Percentiles rank a stretch among this genome's conserved stretches.
phyloP scores from a whole-genome alignment of 64 coral and sea anemone genomes.

The Stichodactyla helianthus region DNA sequence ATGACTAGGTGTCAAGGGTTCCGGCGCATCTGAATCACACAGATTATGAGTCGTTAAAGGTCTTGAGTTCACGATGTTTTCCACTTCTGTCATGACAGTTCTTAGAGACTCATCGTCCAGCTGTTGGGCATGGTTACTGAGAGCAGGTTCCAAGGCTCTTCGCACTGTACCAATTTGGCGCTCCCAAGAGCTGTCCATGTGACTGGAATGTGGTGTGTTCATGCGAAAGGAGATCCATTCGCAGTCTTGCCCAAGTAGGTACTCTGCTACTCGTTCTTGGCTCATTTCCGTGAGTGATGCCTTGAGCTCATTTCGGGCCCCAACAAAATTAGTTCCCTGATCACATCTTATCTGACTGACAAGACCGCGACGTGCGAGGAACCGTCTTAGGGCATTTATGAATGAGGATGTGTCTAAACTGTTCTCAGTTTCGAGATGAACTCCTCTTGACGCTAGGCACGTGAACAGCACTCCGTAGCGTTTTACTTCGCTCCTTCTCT shows the following conservation, averaged over 20 bases:
- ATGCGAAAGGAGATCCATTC: slow-evolving; percentile 41
- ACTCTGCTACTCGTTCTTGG: not conserved
- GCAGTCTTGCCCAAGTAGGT: slow-evolving; percentile 24
- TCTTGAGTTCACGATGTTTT: slow-evolving; percentile 37
- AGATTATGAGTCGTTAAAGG: slow-evolving; percentile 23
- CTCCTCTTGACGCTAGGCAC: slow-evolving; percentile 32
- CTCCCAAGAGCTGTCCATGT: slow-evolving; percentile 21
- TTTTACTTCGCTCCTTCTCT: slow-evolving; percentile 34
- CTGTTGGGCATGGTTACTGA: slow-evolving; percentile 4
- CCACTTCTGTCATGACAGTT: slow-evolving; percentile 37
- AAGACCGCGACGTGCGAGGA: not conserved
- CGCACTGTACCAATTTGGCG: slow-evolving; percentile 32
- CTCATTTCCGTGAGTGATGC: slow-evolving; percentile 15
- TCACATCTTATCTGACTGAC: slow-evolving; percentile 21
- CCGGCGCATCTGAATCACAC: slow-evolving; percentile 25
- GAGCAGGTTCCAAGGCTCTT: slow-evolving; percentile 29
- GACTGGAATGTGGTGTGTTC: slow-evolving; percentile 30
- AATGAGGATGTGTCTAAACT: slow-evolving; percentile 37
- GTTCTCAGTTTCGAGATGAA: slow-evolving; percentile 35
- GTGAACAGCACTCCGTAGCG: slow-evolving; percentile 42
- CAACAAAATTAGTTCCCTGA: slow-evolving; percentile 21
- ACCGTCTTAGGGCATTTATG: slow-evolving; percentile 28
- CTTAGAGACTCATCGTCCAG: slow-evolving; percentile 22
- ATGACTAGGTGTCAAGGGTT: slow-evolving; percentile 29
- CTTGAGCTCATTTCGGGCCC: slow-evolving; percentile 21